Base-by-base conservation (phyloP, 2,888 invertebrate genomes). In the Luffia ferchaultella region DNA sequence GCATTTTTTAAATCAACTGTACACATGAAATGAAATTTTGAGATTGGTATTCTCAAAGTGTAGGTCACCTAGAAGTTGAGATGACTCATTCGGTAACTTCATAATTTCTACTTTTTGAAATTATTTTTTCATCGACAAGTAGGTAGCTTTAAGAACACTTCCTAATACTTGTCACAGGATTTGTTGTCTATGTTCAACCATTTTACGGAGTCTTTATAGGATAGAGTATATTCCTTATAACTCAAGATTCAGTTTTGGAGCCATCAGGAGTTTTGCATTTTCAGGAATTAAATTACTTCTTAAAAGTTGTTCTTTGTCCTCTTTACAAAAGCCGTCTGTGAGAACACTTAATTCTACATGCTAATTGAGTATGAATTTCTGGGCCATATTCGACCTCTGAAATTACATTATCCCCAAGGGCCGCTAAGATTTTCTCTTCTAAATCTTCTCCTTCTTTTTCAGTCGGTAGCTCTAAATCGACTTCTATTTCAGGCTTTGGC, bases 1-100 rank as follows among this genome's bases (percentile, higher is more conserved):
- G 53, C 53, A 30, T 55, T 52, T 46, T 49, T 46, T 1, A 55
- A 20, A 49, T 55, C 52, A n/a, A 54, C 18, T 16, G 50, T 50
- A 17, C 46, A 49, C 45, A 52, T 46, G 20, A 42, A 52, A 16
- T 45, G 18, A 47, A 46, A 20, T 16, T 20, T 20, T 46, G 9
- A 46, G n/a, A 9, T 46, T 18, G 2, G 46, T 46, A 20, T 46
- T 16, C 16, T 46, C 17, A 16, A 46, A 46, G 18, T 46, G 46
- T 7, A 46, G n/a, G 18, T 46, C 18, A 5, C 17, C 3, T 15
- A 19, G n/a, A 3, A 46, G 30, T 16, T 30, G 5, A 5, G 46
- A 20, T 15, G 46, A 20, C 46, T 46, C 46, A 3, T 16, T 16
- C 5, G 30, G 16, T 3, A 16, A 20, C 30, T 46, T 46, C n/a